Conservation (phyloP, 1,140 invertebrate genomes). For the Bombus polaris region DNA sequence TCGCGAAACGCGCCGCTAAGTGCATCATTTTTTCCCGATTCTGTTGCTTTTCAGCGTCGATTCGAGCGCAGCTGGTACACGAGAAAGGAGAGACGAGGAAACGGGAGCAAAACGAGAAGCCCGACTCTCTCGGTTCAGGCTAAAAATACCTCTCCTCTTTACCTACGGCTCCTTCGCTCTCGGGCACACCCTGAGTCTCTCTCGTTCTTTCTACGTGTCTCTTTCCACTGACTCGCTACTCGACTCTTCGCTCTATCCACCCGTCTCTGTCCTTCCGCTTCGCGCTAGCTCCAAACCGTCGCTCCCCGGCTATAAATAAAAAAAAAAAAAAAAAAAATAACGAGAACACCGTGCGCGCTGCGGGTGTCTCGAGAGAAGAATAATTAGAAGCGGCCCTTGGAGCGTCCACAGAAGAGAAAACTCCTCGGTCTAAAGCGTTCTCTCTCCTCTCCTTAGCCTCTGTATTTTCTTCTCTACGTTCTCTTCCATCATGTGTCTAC, state of each 20-base stretch:
- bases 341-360: conserved; percentile 51
- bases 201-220: conserved; percentile 29
- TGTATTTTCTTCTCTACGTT: background rate
- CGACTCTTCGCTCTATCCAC: background rate
- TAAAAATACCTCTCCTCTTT: conserved; percentile 62
- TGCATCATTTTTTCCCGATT: conserved; percentile 47
- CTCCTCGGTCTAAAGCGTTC: conserved; percentile 24
- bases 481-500: background rate
- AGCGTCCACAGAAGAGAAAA: conserved; percentile 47
- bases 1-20: conserved; percentile 19
- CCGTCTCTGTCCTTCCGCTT: conserved; percentile 38
- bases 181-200: conserved; percentile 27
- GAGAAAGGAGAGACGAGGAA: conserved; percentile 48
- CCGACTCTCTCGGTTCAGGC: conserved; percentile 52
- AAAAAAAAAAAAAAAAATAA: conserved; percentile 42
- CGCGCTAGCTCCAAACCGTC: conserved; percentile 52
- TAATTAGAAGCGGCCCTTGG: conserved; percentile 65
- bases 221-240: conserved; percentile 8
- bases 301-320: conserved; percentile 64
- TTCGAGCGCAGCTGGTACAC: conserved; percentile 55
- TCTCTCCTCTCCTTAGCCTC: background rate
- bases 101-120: conserved; percentile 62
- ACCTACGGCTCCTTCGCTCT: conserved; percentile 35
- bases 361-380: conserved; percentile 66
- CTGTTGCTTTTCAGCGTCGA: conserved; percentile 60